These are phyloP conservation scores for Gymnobelideus leadbeateri DNA, from an alignment of 2,113 vertebrate genomes.

Conservation along the genomic window DNA sequence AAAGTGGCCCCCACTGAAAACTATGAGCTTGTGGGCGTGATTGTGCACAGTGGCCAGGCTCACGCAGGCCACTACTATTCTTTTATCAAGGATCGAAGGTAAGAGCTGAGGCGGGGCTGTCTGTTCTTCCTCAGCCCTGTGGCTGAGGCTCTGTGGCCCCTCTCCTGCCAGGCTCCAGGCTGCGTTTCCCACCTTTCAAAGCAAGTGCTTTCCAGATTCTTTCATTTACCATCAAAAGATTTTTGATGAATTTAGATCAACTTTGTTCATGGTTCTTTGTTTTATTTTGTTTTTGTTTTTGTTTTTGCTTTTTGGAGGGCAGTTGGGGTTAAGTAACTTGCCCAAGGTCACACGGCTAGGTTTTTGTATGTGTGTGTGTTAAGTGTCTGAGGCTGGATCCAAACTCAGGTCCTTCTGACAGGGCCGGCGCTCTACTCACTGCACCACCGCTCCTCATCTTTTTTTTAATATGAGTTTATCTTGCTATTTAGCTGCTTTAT, in stretches of 20 bases:
- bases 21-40: slow-evolving; percentile 97
- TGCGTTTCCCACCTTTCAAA: slow-evolving; percentile 20
- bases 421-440: too few species aligned
- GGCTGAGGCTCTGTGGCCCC: too few species aligned
- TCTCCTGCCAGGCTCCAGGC: not conserved
- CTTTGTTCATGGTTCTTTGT: too few species aligned
- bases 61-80: slow-evolving; percentile 99
- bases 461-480: slow-evolving; percentile 8
- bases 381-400: too few species aligned
- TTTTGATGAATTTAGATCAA: slow-evolving; percentile 28
- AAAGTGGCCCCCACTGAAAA: slow-evolving; percentile 99
- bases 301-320: too few species aligned
- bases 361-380: too few species aligned
- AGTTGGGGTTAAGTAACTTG: too few species aligned
- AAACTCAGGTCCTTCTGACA: too few species aligned
- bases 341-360: too few species aligned
- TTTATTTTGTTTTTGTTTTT: too few species aligned
- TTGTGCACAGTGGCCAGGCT: slow-evolving; percentile 98
- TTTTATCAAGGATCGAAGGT: slow-evolving; percentile 99
- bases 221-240: slow-evolving; percentile 41
- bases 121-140: too few species aligned
- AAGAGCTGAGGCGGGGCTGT: not conserved
- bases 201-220: not conserved
- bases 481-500: not conserved
- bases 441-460: too few species aligned